Base-by-base conservation (phyloP, 23 tunicate genomes). In the Clavelina lepadiformis region DNA sequence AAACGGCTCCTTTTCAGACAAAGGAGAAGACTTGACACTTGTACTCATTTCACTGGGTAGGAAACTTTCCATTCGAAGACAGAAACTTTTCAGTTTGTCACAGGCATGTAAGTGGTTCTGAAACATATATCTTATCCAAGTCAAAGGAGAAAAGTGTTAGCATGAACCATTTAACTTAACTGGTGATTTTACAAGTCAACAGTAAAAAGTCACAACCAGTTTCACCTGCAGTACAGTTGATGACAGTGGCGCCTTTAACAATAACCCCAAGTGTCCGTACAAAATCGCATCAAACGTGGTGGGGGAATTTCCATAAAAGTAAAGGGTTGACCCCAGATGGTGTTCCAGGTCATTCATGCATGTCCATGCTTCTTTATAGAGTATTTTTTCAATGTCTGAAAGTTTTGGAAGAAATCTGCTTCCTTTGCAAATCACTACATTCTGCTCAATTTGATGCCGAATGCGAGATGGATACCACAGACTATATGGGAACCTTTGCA, bases 281-380 rank as follows among this genome's bases (percentile, higher is more conserved):
- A 70, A 82, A 63, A 77, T 53, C 0, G 97, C 97, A 76, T 89
- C 97, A 50, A 89, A 69, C 1, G 97, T 89, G 25, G 82, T 74
- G 19, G 97, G 91, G 13, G 36, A 59, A 23, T 73, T 45, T 3
- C 97, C 97, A 61, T 81, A 89, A 56, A 89, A 81, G 56, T 35
- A 89, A 1, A 65, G 64, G 5, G 1, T 51, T n/a, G 37, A 35
- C 23, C 87, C 87, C 33, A 79, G 58, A 4, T 38, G 46, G 36
- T 63, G 65, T 5, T 78, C 74, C 37, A 89, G 50, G 28, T 63
- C 47, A 45, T 78, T 75, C 15, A 89, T 36, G 65, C 89, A 89
- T 24, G 28, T 45, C 2, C 50, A 54, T 0, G 89, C 97, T 27
- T 89, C 76, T 24, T 53, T 37, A 36, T 75, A 68, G 31, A 81